phyloP scores from a whole-genome alignment of 2,797 vertebrate genomes.

The Intellagama lesueurii region DNA sequence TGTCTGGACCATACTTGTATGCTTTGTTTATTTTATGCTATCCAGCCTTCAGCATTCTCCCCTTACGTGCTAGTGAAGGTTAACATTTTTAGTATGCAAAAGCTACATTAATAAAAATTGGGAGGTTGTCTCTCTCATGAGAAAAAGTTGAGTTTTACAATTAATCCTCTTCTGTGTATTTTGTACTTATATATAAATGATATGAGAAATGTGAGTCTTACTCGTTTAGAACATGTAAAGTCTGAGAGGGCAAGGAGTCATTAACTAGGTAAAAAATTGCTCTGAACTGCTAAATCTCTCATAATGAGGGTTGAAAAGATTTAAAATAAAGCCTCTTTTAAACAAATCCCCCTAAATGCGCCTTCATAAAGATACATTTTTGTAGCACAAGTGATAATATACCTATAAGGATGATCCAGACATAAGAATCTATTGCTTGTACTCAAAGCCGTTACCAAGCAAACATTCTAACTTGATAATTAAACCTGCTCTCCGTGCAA shows the following conservation, averaged over 20 bases:
- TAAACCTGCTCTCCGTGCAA: conserved; percentile 77
- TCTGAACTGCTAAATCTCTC: conserved; percentile 49
- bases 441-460: conserved; percentile 64
- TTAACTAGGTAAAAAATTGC: conserved; percentile 61
- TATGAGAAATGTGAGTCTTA: conserved; percentile 24
- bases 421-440: conserved; percentile 53
- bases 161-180: conserved; percentile 47
- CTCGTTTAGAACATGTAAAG: conserved; percentile 60
- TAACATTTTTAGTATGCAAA: conserved; percentile 61
- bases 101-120: conserved; percentile 46
- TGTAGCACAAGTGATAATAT: background rate
- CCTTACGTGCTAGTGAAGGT: conserved; percentile 73
- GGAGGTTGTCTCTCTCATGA: conserved; percentile 53
- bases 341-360: conserved; percentile 11
- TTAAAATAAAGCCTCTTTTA: conserved; percentile 49
- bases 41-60: conserved; percentile 74
- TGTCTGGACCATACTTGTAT: conserved; percentile 73
- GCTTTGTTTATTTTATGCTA: conserved; percentile 59
- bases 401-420: conserved; percentile 69
- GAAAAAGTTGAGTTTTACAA: conserved; percentile 46
- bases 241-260: conserved; percentile 60
- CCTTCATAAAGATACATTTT: conserved; percentile 27
- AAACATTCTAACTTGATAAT: conserved; percentile 59
- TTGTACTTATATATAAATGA: conserved; percentile 42
- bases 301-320: conserved; percentile 42